Conservation (phyloP, 2,113 vertebrate species). For the Tetrax tetrax region DNA sequence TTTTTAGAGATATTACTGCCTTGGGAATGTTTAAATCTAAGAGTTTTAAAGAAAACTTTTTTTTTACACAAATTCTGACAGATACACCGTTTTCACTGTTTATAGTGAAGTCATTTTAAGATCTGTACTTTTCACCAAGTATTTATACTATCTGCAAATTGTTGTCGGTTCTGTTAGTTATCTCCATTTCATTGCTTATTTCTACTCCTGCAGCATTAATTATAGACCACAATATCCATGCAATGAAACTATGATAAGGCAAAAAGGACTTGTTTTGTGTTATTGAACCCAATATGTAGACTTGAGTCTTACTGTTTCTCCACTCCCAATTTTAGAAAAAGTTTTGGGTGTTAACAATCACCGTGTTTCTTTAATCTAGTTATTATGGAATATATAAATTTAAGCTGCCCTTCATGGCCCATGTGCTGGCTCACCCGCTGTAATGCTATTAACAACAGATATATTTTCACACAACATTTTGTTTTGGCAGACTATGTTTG, state of each 20-base stretch:
- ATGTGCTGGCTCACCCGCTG: not conserved
- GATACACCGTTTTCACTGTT: not conserved
- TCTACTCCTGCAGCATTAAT: not conserved
- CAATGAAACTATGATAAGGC: not conserved
- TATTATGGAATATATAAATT: not conserved
- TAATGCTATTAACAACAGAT: not conserved
- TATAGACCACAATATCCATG: not conserved
- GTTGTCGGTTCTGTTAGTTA: not conserved
- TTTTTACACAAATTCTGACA: not conserved
- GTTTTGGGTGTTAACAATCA: not conserved
- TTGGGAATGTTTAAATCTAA: not conserved
- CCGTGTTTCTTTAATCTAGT: not conserved
- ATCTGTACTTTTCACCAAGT: not conserved
- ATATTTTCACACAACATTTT: not conserved
- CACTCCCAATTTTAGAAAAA: not conserved
- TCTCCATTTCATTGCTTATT: conserved; percentile 3
- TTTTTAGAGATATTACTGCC: not conserved
- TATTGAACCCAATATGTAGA: not conserved
- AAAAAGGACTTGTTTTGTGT: not conserved
- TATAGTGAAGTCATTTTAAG: not conserved
- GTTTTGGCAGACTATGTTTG: not conserved
- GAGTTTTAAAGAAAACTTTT: not conserved
- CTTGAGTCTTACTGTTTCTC: not conserved
- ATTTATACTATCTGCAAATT: not conserved
- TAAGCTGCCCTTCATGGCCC: not conserved